These are phyloP conservation scores for Bubo blakistoni DNA, from an alignment of 2,113 vertebrate genomes.

Conservation along the genomic window DNA sequence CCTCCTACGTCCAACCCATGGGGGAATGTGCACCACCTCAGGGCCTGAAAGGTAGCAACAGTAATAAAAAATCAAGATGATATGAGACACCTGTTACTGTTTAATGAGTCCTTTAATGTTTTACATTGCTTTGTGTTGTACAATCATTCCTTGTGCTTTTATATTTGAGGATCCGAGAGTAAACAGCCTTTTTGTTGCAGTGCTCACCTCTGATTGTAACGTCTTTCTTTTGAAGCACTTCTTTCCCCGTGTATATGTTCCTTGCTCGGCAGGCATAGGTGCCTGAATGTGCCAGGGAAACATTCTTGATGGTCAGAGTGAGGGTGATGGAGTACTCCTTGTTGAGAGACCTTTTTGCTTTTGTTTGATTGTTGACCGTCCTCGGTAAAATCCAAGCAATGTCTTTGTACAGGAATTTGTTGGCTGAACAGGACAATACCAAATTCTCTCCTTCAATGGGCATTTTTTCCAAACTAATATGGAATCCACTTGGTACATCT, in stretches of 20 bases:
- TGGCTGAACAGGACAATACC: slow-evolving; percentile 85
- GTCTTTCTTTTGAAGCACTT: slow-evolving; percentile 81
- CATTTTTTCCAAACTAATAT: slow-evolving; percentile 76
- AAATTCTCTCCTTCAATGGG: slow-evolving; percentile 87
- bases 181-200: slow-evolving; percentile 81
- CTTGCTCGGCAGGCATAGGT: slow-evolving; percentile 85
- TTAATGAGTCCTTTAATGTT: slow-evolving; percentile 83
- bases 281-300: slow-evolving; percentile 82
- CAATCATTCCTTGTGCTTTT: slow-evolving; percentile 82
- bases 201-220: slow-evolving; percentile 89
- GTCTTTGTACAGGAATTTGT: slow-evolving; percentile 87
- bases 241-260: slow-evolving; percentile 82
- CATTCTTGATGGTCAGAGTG: slow-evolving; percentile 80
- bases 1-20: slow-evolving; percentile 73
- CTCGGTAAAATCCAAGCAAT: slow-evolving; percentile 82
- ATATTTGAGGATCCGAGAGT: slow-evolving; percentile 84
- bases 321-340: slow-evolving; percentile 81
- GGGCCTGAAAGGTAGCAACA: slow-evolving; percentile 77
- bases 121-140: slow-evolving; percentile 80
- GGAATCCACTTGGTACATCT: slow-evolving; percentile 89
- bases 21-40: slow-evolving; percentile 73
- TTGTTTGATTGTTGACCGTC: slow-evolving; percentile 71
- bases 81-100: slow-evolving; percentile 79
- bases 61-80: slow-evolving; percentile 78
- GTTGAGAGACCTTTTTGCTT: slow-evolving; percentile 56